These are phyloP conservation scores for Tinea trinotella DNA, from an alignment of 2,888 invertebrate species.

Conservation along the genomic window DNA sequence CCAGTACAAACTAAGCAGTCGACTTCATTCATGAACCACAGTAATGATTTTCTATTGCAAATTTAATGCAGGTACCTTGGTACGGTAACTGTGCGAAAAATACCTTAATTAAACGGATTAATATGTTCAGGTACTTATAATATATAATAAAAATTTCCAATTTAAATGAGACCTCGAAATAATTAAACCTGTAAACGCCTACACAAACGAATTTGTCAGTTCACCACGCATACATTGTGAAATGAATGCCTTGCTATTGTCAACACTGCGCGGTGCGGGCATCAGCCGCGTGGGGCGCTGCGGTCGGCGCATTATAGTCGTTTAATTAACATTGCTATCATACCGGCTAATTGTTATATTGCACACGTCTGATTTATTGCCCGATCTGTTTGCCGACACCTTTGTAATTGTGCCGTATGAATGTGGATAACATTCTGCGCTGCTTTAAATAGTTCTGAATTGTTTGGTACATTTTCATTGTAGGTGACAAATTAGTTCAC, in stretches of 20 bases:
- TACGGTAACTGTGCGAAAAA: too few species aligned
- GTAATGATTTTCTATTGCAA: too few species aligned
- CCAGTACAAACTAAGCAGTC: too few species aligned
- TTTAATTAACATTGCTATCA: constrained; percentile 73
- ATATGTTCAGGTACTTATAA: too few species aligned
- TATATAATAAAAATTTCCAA: too few species aligned
- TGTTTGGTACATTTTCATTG: too few species aligned
- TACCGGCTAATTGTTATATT: constrained; percentile 73
- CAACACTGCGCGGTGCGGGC: constrained; percentile 31
- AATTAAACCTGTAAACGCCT: constrained; percentile 3
- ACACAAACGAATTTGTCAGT: constrained; percentile 8
- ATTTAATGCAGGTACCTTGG: too few species aligned
- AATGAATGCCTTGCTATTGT: constrained; percentile 5
- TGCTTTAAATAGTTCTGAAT: too few species aligned
- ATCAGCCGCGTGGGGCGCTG: constrained; percentile 37
- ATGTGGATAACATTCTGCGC: constrained; percentile 13
- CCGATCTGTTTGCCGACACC: constrained; percentile 64
- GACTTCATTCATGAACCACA: too few species aligned
- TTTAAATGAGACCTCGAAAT: not conserved
- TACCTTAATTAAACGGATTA: too few species aligned
- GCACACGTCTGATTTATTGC: constrained; percentile 68
- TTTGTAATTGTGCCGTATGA: constrained; percentile 45
- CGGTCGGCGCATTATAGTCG: constrained; percentile 47
- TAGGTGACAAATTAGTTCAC: too few species aligned
- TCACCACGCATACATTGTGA: constrained; percentile 1